Base-by-base conservation (phyloP, 2,888 invertebrate genomes). In the Eupithecia pulchellata region DNA sequence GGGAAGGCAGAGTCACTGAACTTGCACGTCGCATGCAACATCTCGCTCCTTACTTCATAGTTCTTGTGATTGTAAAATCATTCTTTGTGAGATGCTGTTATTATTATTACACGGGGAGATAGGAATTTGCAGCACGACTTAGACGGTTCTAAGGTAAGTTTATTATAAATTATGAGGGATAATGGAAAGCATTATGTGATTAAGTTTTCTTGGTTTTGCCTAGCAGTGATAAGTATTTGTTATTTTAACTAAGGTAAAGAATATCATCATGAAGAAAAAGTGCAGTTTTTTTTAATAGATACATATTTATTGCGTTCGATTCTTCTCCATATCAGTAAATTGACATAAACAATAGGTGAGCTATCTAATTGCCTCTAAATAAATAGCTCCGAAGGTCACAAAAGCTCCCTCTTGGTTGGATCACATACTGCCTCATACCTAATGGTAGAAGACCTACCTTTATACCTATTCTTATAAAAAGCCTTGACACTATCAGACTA, bases 1-100 rank as follows among this genome's bases (percentile, higher is more conserved):
- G 91, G 90, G 88, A 92, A 89, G 88, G 90, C 84, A 84, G 85
- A 91, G 92, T 93, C 93, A 92, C 81, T 93, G 93, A 93, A 93
- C 93, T 91, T 91, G 88, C 86, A 87, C 88, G 89, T 89, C 89
- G 90, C 88, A 86, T 86, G 89, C 86, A 87, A 84, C 86, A 88
- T 88, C 90, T 90, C 84, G 88, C 85, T 88, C 84, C 87, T 86
- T 85, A 89, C 91, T 89, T 91, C 91, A 89, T 89, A 90, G 90
- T 89, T 89, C 89, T 91, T 88, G 88, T 89, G 90, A 92, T 92
- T 90, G 88, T 86, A 87, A 90, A 90, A 89, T 89, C 88, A 87
- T 84, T 78, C 78, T 86, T 85, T 85, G 85, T 85, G 85, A 86
- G 81, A 80, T 83, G 83, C 77, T 82, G 80, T 82, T 85, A 87